Evolutionary conservation across 2,113 vertebrate genomes (phyloP).

Genomic region (Poeciliopsis occidentalis): DNA sequence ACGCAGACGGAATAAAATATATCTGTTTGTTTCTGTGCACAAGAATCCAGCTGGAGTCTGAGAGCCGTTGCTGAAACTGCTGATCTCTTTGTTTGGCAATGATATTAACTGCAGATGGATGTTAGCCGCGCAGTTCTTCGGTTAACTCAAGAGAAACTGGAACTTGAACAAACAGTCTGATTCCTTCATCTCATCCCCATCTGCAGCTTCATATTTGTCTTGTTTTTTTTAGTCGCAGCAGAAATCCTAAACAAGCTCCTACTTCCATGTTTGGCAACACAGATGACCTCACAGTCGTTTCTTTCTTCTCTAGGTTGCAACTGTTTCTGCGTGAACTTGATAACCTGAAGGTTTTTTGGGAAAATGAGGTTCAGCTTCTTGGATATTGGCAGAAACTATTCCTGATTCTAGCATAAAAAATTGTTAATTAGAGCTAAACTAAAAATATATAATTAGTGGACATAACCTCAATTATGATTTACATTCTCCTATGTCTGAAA

Average conservation of each 20-base stretch:
- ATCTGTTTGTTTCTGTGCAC: not conserved
- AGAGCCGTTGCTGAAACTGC: not conserved
- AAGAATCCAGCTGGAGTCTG: not conserved
- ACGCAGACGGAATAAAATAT: not conserved
- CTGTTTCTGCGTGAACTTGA: not conserved
- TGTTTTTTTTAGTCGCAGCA: not conserved
- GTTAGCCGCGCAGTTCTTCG: not conserved
- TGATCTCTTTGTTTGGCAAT: not conserved
- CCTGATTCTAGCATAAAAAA: too few species aligned
- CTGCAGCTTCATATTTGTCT: not conserved
- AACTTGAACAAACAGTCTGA: constrained; percentile 1
- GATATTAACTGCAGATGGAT: not conserved
- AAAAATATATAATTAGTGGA: too few species aligned
- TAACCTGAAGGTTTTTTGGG: not conserved
- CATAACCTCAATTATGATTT: too few species aligned
- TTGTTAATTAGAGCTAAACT: too few species aligned
- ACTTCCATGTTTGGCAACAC: not conserved
- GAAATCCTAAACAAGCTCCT: not conserved
- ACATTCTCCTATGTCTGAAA: too few species aligned
- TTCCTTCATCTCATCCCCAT: not conserved
- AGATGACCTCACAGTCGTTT: not conserved
- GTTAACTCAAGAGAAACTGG: not conserved
- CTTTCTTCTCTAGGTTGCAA: not conserved
- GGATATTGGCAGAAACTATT: too few species aligned
- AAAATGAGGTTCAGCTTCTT: not conserved